phyloP scores from a whole-genome alignment of 2,113 vertebrate genomes.

The Phocoena phocoena region DNA sequence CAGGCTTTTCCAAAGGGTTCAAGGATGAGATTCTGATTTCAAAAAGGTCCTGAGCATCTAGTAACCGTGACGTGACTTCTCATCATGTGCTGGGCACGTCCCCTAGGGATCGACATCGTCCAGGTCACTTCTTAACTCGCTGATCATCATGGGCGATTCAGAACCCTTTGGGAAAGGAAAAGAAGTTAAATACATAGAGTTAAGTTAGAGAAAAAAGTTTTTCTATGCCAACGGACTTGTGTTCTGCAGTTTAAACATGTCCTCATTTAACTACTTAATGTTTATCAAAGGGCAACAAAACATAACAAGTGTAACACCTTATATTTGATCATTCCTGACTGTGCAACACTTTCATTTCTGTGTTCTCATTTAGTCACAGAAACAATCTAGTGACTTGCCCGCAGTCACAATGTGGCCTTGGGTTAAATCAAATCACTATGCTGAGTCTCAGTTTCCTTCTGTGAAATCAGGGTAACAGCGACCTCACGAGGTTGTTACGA shows the following conservation, averaged over 20 bases:
- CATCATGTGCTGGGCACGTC: background rate
- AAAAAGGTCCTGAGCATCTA: conserved; percentile 66
- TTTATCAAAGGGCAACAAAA: background rate
- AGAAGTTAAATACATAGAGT: background rate
- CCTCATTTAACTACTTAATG: background rate
- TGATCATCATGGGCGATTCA: conserved; percentile 98
- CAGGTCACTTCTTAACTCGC: conserved; percentile 96
- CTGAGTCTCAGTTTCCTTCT: background rate
- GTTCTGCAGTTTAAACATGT: background rate
- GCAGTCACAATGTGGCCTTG: background rate
- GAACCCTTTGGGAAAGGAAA: conserved; percentile 88
- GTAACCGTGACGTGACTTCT: conserved; percentile 29
- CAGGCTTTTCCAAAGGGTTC: conserved; percentile 64
- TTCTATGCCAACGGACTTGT: background rate
- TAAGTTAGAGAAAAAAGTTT: background rate
- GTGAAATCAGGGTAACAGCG: background rate
- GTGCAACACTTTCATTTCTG: background rate
- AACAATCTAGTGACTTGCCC: background rate
- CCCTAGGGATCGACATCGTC: conserved; percentile 96
- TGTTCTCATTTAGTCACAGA: background rate
- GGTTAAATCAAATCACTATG: background rate
- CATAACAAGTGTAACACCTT: background rate
- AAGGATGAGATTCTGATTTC: conserved; percentile 76
- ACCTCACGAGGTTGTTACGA: background rate
- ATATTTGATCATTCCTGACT: background rate